These are phyloP conservation scores for Chesias legatella DNA, from an alignment of 2,888 invertebrate species.

Conservation along the genomic window DNA sequence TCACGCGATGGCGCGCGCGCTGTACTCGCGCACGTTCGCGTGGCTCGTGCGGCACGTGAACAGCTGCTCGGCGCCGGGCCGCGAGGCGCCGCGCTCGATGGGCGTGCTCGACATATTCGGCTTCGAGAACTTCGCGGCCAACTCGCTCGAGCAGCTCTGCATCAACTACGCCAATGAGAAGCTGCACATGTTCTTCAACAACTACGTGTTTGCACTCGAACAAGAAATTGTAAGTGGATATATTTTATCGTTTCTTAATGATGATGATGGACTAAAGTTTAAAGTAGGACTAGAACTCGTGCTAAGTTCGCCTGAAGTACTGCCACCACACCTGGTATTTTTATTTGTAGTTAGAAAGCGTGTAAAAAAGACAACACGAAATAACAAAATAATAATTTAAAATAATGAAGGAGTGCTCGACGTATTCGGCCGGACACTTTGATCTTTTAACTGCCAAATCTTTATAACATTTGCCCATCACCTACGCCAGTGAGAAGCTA, in stretches of 20 bases:
- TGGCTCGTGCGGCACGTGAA: constrained; percentile 97
- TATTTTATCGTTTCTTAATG: no score
- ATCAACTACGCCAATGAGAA: constrained; percentile 97
- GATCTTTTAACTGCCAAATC: no score
- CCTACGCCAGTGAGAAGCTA: no score
- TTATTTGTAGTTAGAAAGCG: no score
- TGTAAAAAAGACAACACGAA: no score
- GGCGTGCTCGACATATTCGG: constrained; percentile 97
- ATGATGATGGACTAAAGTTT: neutral
- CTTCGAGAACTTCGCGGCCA: constrained; percentile 94
- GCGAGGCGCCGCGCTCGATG: constrained; percentile 86
- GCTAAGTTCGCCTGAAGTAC: no score
- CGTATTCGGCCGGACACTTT: no score
- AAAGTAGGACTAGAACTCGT: no score
- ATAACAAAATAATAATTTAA: no score
- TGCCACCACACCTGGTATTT: no score
- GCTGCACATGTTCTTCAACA: constrained; percentile 97
- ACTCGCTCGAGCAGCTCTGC: constrained; percentile 95
- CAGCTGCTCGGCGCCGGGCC: constrained; percentile 93
- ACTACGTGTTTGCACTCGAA: constrained; percentile 96
- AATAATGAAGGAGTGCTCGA: no score
- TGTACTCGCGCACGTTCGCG: constrained; percentile 93
- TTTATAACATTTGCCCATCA: no score
- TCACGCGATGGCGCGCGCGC: constrained; percentile 95
- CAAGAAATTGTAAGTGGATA: constrained; percentile 91